Base-by-base conservation (phyloP, 2,113 vertebrate species). In the Neopipo cinnamomea region DNA sequence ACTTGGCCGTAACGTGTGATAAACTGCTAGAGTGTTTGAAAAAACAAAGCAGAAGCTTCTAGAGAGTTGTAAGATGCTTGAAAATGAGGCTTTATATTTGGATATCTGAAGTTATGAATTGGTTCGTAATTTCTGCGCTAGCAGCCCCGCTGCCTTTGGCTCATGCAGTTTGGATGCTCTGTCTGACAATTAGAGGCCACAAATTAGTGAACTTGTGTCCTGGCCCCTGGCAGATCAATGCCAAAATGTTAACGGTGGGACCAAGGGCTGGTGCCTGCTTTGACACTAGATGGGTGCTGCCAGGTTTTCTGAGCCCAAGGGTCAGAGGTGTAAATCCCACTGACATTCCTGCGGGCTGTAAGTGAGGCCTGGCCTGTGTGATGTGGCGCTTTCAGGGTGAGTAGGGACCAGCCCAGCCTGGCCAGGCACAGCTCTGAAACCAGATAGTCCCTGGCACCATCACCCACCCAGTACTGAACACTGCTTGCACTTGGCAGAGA, bases 401-500 rank as follows among this genome's bases (percentile, higher is more conserved):
- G 50, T 33, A 0, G 4, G 63, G 35, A 17, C 70, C 74, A 77
- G 73, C 8, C 11, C 53, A 73, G 68, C 53, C 68, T 47, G 14
- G 16, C 37, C 68, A 73, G 62, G 37, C 73, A 39, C n/a, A 35
- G 58, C 53, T 77, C n/a, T 41, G 59, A 41, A 68, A 59, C 35
- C 1, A 3, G 37, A 30, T 21, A 49, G 55, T 10, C 55, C 11
- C 30, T n/a, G 16, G 55, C 27, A 56, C n/a, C 21, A 19, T 55
- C 12, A 12, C 16, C 14, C 7, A 6, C 22, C 31, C n/a, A 31
- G 73, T 12, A 12, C 42, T 17, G 12, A 11, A 16, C 52, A 39
- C 21, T 6, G 3, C 46, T 67, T 2, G 0, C 16, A 1, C 0
- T 0, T 5, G 2, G 30, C 6, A 7, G 5, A 68, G 44, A 74